These are phyloP conservation scores for Bubo blakistoni DNA, from an alignment of 2,113 vertebrate genomes.

Conservation along the genomic window DNA sequence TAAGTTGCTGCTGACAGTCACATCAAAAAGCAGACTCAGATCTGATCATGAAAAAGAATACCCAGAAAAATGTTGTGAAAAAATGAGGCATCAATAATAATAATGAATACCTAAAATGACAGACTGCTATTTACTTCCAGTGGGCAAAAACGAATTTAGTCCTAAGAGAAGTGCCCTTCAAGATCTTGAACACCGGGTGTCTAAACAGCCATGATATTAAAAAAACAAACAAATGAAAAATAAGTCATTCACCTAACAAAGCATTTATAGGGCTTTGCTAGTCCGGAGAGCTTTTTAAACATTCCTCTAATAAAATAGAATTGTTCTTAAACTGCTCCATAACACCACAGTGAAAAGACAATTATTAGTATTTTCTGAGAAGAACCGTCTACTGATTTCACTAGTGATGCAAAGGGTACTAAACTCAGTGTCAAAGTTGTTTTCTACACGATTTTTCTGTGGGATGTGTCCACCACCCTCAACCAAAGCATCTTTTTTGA, in stretches of 20 bases:
- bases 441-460: neutral
- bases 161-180: neutral
- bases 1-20: neutral
- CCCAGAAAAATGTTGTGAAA: neutral
- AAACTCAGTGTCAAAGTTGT: neutral
- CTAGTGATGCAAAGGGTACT: neutral
- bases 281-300: neutral
- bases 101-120: neutral
- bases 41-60: neutral
- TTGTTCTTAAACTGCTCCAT: neutral
- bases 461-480: neutral
- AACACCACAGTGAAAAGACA: neutral
- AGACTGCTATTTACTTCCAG: neutral
- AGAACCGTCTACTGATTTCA: neutral
- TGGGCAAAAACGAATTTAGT: neutral
- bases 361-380: neutral
- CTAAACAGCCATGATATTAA: neutral
- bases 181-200: neutral
- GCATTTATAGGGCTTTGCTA: neutral
- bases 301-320: neutral
- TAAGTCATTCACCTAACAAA: neutral
- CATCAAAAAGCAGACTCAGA: neutral
- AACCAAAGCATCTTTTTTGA: neutral
- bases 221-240: too few species aligned
- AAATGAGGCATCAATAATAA: neutral